These are phyloP conservation scores for Lagodon rhomboides DNA, from an alignment of 2,797 vertebrate genomes.

Conservation along the genomic window DNA sequence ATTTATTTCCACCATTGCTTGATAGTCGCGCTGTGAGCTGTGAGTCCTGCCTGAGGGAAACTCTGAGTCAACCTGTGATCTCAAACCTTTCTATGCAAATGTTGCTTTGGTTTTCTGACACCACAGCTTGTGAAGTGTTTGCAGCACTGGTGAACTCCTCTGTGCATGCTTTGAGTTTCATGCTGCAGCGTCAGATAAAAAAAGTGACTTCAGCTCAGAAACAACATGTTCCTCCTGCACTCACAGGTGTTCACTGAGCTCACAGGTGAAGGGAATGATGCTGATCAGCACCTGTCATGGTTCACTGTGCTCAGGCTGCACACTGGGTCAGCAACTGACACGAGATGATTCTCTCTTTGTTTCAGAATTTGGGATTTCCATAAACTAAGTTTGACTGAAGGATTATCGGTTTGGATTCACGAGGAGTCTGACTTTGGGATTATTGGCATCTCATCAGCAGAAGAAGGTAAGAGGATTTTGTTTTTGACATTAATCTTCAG, in stretches of 20 bases:
- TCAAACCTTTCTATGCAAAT: background rate
- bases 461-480: slow-evolving; percentile 9
- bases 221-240: background rate
- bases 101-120: background rate
- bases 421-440: background rate
- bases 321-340: background rate
- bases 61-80: background rate
- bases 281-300: background rate
- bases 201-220: too few relatives aligned
- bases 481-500: slow-evolving; percentile 3
- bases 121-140: background rate
- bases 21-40: background rate
- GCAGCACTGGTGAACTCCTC: background rate
- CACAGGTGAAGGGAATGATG: background rate
- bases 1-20: background rate
- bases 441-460: background rate
- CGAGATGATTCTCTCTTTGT: background rate
- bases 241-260: background rate
- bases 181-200: too few relatives aligned
- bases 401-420: background rate
- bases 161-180: too few relatives aligned
- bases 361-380: background rate
- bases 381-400: background rate
- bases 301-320: background rate
- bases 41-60: background rate